These are phyloP conservation scores for Magallana angulata DNA, from an alignment of 1,140 invertebrate genomes.

Conservation along the genomic window DNA sequence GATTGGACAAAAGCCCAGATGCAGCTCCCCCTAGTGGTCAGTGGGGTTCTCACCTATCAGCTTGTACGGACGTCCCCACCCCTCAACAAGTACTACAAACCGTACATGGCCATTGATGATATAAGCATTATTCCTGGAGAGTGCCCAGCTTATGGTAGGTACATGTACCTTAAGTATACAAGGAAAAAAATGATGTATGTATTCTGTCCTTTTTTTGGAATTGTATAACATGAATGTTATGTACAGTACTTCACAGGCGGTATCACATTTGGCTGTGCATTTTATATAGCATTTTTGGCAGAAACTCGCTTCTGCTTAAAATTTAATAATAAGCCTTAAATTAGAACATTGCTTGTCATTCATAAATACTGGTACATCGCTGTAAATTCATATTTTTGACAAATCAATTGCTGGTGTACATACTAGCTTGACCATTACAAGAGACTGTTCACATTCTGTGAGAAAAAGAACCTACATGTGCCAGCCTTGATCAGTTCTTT, in stretches of 20 bases:
- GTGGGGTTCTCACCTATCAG: conserved; percentile 55
- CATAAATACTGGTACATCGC: too few relatives aligned
- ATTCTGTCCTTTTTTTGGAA: neutral
- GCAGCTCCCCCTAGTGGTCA: conserved; percentile 48
- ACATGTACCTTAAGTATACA: neutral
- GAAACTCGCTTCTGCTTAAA: too few relatives aligned
- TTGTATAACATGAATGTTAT: neutral
- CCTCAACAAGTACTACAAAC: conserved; percentile 44
- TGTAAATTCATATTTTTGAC: too few relatives aligned
- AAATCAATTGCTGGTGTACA: too few relatives aligned
- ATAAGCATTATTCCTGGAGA: conserved; percentile 58
- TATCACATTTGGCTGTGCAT: neutral
- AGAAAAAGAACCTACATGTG: too few relatives aligned
- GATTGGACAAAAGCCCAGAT: conserved; percentile 65
- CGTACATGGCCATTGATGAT: conserved; percentile 66
- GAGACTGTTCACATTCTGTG: too few relatives aligned
- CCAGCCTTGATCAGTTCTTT: too few relatives aligned
- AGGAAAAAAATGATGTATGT: neutral
- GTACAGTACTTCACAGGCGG: neutral
- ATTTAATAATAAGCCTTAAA: too few relatives aligned
- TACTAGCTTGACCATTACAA: too few relatives aligned
- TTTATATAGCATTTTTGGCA: neutral
- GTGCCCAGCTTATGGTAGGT: conserved; percentile 65
- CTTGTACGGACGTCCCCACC: conserved; percentile 50
- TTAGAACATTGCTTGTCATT: too few relatives aligned